Conservation (phyloP, 2,113 vertebrate species). For the Cyprinodon brontotheroides region DNA sequence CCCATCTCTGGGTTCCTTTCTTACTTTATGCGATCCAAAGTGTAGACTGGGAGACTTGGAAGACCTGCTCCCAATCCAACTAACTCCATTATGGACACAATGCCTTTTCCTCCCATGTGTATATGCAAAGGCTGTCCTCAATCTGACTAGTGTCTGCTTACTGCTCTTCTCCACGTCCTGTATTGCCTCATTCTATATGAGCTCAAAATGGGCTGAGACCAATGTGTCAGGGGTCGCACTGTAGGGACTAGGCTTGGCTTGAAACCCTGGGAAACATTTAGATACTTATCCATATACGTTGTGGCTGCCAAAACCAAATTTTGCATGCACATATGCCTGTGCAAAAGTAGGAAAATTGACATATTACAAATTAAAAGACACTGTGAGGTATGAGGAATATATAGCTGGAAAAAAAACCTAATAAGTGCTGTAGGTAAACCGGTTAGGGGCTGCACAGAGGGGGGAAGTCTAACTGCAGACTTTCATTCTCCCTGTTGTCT, state of each 20-base stretch:
- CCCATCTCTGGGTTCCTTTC: slow-evolving; percentile 15
- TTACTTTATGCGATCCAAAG: slow-evolving; percentile 63
- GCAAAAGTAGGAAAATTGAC: slow-evolving; percentile 54
- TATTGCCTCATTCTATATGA: slow-evolving; percentile 78
- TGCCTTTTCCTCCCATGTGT: slow-evolving; percentile 34
- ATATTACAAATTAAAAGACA: slow-evolving; percentile 56
- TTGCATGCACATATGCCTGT: slow-evolving; percentile 46
- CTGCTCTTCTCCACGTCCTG: slow-evolving; percentile 69
- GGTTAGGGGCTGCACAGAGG: slow-evolving; percentile 51
- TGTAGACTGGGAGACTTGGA: slow-evolving; percentile 59
- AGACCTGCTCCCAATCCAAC: slow-evolving; percentile 66
- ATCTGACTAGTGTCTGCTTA: slow-evolving; percentile 64
- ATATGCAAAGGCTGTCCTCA: slow-evolving; percentile 51
- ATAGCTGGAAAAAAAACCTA: slow-evolving; percentile 43
- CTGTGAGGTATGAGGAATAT: slow-evolving; percentile 47
- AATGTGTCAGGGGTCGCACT: slow-evolving; percentile 78
- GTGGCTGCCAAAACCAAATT: slow-evolving; percentile 63
- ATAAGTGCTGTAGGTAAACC: slow-evolving; percentile 64
- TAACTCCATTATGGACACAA: slow-evolving; percentile 63
- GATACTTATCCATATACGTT: slow-evolving; percentile 68
- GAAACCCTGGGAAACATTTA: slow-evolving; percentile 76
- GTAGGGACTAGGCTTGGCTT: slow-evolving; percentile 76
- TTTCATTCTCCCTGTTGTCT: slow-evolving; percentile 66
- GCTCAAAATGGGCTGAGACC: slow-evolving; percentile 78
- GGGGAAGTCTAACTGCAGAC: slow-evolving; percentile 52